phyloP scores from a whole-genome alignment of 2,113 vertebrate genomes.

The Mandrillus leucophaeus region DNA sequence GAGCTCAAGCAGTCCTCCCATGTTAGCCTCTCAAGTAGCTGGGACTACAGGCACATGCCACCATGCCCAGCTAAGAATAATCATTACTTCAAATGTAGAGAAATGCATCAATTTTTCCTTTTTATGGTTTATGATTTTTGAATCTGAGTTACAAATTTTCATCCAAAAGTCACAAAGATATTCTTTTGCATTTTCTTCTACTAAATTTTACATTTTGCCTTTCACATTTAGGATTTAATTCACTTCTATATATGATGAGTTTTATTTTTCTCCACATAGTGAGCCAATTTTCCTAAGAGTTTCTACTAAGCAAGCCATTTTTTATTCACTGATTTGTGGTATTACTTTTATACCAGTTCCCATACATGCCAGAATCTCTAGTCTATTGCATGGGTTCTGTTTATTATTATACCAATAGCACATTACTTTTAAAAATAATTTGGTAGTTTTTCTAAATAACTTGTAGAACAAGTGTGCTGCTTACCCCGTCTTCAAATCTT shows the following conservation, averaged over 20 bases:
- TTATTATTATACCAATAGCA: background rate
- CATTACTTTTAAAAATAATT: background rate
- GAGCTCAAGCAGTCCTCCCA: background rate
- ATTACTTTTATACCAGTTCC: background rate
- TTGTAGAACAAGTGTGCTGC: background rate
- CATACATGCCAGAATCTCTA: background rate
- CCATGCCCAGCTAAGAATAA: background rate
- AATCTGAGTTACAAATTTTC: background rate
- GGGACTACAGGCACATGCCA: background rate
- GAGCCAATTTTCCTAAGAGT: background rate
- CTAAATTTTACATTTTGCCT: background rate
- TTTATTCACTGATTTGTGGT: background rate
- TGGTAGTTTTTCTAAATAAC: background rate
- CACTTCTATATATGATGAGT: background rate
- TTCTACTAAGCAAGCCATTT: background rate
- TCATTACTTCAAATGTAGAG: background rate
- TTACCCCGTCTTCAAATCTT: background rate
- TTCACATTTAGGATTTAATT: background rate
- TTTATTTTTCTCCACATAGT: background rate
- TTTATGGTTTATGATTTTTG: background rate
- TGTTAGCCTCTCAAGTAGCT: background rate
- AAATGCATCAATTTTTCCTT: background rate
- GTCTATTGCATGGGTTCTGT: background rate
- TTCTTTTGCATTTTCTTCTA: background rate
- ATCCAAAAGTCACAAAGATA: conserved; percentile 4